Percentiles rank a stretch among this genome's conserved stretches.
Evolutionary conservation across 2,113 vertebrate species (phyloP).

Genomic region (Spea multiplicata): DNA sequence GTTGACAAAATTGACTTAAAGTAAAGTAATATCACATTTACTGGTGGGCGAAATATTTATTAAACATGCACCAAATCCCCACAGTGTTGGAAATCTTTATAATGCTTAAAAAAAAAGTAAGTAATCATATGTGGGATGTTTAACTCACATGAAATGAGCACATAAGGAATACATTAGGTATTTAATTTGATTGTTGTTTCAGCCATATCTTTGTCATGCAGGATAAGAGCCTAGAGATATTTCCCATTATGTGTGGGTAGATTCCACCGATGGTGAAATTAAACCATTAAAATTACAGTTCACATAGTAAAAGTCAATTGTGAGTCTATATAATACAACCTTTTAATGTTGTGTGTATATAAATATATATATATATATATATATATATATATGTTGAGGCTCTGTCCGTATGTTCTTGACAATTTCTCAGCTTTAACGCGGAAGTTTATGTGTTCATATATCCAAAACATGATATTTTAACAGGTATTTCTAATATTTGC

Average conservation of each 20-base stretch:
- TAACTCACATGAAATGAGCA: constrained; percentile 37
- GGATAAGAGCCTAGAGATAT: constrained; percentile 22
- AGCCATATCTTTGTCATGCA: constrained; percentile 36
- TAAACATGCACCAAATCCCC: constrained; percentile 40
- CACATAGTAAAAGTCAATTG: constrained; percentile 11
- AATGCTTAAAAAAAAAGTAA: constrained; percentile 19
- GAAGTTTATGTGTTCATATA: too few relatives aligned
- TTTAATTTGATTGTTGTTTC: constrained; percentile 26
- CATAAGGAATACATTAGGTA: constrained; percentile 42
- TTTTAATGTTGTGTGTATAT: too few relatives aligned
- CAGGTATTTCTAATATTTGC: too few relatives aligned
- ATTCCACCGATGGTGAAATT: constrained; percentile 31
- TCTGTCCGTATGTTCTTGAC: too few relatives aligned
- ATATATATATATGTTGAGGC: too few relatives aligned
- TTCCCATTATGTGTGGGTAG: constrained; percentile 32
- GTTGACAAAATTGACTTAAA: constrained; percentile 3
- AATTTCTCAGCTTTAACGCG: too few relatives aligned
- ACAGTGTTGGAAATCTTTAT: constrained; percentile 26
- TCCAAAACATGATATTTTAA: too few relatives aligned
- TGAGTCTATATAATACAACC: too few relatives aligned
- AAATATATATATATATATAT: too few relatives aligned
- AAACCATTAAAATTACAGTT: constrained; percentile 5
- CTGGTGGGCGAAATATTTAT: constrained; percentile 41
- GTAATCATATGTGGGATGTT: constrained; percentile 39
- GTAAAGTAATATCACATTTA: constrained; percentile 43